Evolutionary conservation across 2,888 invertebrate species (phyloP).

Genomic region (Limnephilus marmoratus): DNA sequence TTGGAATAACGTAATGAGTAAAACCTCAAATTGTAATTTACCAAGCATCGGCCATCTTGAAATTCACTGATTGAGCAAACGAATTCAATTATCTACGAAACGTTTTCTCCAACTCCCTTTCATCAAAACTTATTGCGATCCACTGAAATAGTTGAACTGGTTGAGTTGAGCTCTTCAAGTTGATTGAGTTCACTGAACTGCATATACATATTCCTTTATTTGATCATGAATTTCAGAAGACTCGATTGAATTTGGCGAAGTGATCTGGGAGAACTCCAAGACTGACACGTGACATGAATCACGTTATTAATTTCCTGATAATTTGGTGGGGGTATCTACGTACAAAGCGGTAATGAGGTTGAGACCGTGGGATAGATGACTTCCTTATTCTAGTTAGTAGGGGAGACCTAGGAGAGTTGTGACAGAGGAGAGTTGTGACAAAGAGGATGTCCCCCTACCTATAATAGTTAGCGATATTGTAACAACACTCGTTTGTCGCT

Average conservation of each 20-base stretch:
- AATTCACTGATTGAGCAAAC: neutral
- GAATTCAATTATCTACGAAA: neutral
- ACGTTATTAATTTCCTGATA: neutral
- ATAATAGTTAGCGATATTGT: too few relatives aligned
- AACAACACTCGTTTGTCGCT: too few relatives aligned
- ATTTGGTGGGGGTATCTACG: neutral
- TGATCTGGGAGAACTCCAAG: neutral
- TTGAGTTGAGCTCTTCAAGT: neutral
- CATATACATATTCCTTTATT: neutral
- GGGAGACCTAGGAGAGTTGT: too few relatives aligned
- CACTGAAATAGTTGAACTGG: neutral
- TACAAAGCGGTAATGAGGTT: neutral
- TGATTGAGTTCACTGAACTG: conserved; percentile 10
- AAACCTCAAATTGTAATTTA: too few relatives aligned
- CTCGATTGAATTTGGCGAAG: neutral
- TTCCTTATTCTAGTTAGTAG: too few relatives aligned
- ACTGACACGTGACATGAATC: neutral
- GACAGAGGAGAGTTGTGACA: too few relatives aligned
- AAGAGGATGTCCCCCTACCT: too few relatives aligned
- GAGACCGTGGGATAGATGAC: neutral
- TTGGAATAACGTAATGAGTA: too few relatives aligned
- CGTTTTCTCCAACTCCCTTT: neutral
- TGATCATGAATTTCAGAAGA: neutral
- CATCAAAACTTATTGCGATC: neutral
- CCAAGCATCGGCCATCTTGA: neutral